Evolutionary conservation across 2,113 vertebrate species (phyloP), one percentile per base, ranked within the genome.

Genomic region (Caranx ignobilis): DNA sequence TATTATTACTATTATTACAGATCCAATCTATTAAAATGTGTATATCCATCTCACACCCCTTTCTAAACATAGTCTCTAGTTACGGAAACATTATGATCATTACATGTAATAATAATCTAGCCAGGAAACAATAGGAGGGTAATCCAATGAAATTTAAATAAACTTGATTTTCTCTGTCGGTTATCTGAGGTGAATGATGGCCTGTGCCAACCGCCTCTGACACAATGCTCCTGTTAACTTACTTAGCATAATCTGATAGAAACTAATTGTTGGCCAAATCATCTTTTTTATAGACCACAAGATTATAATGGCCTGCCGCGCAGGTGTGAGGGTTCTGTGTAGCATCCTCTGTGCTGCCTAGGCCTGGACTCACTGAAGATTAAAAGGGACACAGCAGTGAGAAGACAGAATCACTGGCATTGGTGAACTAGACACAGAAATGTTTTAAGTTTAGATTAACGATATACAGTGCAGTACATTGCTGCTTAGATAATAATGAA

Each of bases 131-230:
- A 84, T 77, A 55, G 62, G 63, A 35, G 47, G 2, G 32, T 87
- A 88, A 93, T 71, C 75, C 45, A 88, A 92, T 92, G 26, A 61
- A 80, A 90, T 75, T 59, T 68, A 68, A 85, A 90, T 81, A 83
- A 93, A 92, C 43, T 80, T 50, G 78, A 88, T 92, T 89, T 89
- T 50, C 75, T 89, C 71, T 66, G 76, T 85, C 66, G 50, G 78
- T 88, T 84, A 80, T 86, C 69, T 12, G 82, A 75, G 87, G 82
- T 90, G 92, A 92, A 75, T 89, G 81, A 93, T 92, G 90, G 56
- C 65, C 66, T 39, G 37, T 43, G 15, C 55, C 68, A 9, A 85
- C 90, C 15, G 19, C 75, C 72, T 54, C 81, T 88, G 92, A 89
- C 88, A 88, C 87, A 75, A 37, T 56, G 54, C 60, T 57, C 59